Evolutionary conservation across 2,888 invertebrate species (phyloP), one percentile per base, ranked within the genome.

Genomic region (Synergus umbraculus): DNA sequence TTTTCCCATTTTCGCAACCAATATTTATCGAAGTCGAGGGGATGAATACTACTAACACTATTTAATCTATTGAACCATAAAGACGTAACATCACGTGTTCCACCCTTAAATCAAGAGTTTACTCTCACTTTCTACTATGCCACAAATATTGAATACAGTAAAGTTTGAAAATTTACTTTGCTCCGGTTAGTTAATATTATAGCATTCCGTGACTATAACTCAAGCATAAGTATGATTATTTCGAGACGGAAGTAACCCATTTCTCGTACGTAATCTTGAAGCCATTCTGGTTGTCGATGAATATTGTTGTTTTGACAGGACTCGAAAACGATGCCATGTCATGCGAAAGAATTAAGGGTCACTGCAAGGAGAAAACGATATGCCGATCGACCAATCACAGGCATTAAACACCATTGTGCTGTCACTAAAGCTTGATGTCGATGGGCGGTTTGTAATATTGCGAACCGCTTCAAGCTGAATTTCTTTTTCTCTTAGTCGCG

Each of bases 401-500:
- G 67, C 60, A 58, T 78, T 78, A 69, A 67, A 58, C 66, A 22
- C 58, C 60, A 78, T 78, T 77, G 64, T 64, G 37, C 77, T 77
- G 77, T 77, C 78, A 60, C 67, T 78, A 46, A 78, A 66, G 44
- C 67, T 78, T 69, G 78, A 67, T 78, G 64, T 58, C 78, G 65
- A 78, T 73, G 54, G 65, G 78, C 64, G 69, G 49, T 65, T 76
- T 64, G 76, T 54, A 15, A 58, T 78, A 78, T 37, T 49, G 77
- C 81, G 41, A 77, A 78, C 54, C 44, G 76, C 63, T 67, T 76
- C 41, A 76, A 76, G 13, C 79, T 37, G 44, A 63, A 77, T 63
- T 83, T 82, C 82, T 79, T 79, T 82, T 78, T 64, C 76, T 65
- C 66, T 44, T 46, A 54, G 66, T 44, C 67, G 46, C 81, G 83